These are phyloP conservation scores for Catocala sponsa DNA, from an alignment of 2,888 invertebrate genomes.

Conservation along the genomic window DNA sequence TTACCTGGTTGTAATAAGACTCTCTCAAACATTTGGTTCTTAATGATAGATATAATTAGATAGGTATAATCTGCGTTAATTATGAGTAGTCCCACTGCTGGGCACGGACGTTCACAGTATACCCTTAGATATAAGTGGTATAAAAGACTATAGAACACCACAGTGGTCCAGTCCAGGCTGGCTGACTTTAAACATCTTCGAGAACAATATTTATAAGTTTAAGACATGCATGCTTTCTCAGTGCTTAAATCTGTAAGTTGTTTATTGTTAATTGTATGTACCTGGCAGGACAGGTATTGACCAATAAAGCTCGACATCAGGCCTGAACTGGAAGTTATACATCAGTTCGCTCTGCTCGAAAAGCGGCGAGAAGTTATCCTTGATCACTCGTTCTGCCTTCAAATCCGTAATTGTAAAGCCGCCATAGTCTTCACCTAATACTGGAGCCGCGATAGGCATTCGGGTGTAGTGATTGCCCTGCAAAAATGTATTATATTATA, in stretches of 20 bases:
- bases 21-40: too few relatives aligned
- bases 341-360: slow-evolving; percentile 76
- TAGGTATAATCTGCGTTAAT: too few relatives aligned
- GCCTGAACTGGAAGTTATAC: slow-evolving; percentile 71
- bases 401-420: slow-evolving; percentile 77
- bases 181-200: too few relatives aligned
- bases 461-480: slow-evolving; percentile 73
- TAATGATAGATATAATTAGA: too few relatives aligned
- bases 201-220: too few relatives aligned
- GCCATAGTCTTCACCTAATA: slow-evolving; percentile 76
- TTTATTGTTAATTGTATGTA: slow-evolving; percentile 42
- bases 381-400: slow-evolving; percentile 67
- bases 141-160: too few relatives aligned
- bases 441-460: slow-evolving; percentile 72
- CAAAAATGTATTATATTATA: background rate
- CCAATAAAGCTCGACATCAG: slow-evolving; percentile 74
- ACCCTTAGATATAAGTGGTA: too few relatives aligned
- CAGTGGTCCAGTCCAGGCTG: too few relatives aligned
- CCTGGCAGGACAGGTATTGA: slow-evolving; percentile 80
- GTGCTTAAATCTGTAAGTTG: background rate
- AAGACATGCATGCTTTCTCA: too few relatives aligned
- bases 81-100: too few relatives aligned
- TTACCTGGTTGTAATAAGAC: slow-evolving; percentile 81
- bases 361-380: slow-evolving; percentile 72
- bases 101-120: too few relatives aligned